Percentiles rank a stretch among this genome's conserved stretches.
Evolutionary conservation across 2,113 vertebrate genomes (phyloP).

Genomic region (Pterocles gutturalis): DNA sequence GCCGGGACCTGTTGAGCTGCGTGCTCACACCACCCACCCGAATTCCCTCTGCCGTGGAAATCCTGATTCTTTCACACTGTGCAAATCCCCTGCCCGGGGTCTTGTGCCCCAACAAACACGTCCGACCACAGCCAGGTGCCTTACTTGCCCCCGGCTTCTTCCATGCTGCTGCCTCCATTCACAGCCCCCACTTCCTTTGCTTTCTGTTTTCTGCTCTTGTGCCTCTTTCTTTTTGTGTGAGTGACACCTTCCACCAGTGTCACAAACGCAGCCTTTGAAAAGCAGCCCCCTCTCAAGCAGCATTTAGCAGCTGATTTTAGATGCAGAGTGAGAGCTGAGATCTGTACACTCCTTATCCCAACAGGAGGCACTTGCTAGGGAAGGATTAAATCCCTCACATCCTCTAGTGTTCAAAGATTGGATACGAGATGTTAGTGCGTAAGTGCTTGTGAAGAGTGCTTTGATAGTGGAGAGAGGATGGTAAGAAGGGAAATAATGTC

Average conservation of each 20-base stretch:
- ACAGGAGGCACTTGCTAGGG: background rate
- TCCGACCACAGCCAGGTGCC: background rate
- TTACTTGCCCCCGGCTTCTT: background rate
- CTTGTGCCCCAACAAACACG: background rate
- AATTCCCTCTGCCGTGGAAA: background rate
- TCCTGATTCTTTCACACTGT: background rate
- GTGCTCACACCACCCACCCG: accelerated
- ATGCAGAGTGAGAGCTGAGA: background rate
- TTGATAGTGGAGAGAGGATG: background rate
- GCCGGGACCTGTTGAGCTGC: background rate
- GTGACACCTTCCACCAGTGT: background rate
- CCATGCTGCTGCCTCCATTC: background rate
- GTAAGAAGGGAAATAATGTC: background rate
- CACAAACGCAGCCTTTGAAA: background rate
- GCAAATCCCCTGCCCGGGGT: background rate
- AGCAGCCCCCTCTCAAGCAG: background rate
- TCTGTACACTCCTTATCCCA: background rate
- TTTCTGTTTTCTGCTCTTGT: background rate
- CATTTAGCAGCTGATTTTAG: background rate
- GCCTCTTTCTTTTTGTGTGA: background rate
- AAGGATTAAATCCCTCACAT: background rate
- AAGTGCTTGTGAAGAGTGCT: constrained; percentile 4
- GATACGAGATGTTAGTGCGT: background rate
- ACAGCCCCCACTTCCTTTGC: background rate
- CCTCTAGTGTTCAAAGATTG: background rate